Evolutionary conservation across 2,113 vertebrate genomes (phyloP).

Genomic region (Azemiops feae): DNA sequence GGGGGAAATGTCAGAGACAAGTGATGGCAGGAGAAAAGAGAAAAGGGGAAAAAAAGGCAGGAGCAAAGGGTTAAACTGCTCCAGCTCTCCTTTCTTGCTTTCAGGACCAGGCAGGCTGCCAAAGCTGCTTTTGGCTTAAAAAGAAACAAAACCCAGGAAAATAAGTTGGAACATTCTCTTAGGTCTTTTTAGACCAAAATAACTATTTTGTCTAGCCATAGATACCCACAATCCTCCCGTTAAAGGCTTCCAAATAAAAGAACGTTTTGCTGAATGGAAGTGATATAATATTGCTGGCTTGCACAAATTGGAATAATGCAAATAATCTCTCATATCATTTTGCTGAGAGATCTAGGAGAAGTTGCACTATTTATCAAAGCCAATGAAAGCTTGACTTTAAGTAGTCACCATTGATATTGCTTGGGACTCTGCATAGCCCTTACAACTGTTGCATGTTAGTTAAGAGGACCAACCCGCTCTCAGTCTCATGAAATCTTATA

Average conservation of each 20-base stretch:
- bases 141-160: background rate
- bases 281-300: background rate
- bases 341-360: background rate
- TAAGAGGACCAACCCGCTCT: background rate
- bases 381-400: background rate
- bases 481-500: background rate
- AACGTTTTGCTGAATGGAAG: background rate
- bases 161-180: background rate
- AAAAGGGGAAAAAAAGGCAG: background rate
- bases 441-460: background rate
- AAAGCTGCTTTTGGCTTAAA: background rate
- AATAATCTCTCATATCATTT: background rate
- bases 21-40: background rate
- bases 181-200: background rate
- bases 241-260: background rate
- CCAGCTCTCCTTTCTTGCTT: background rate
- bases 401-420: background rate
- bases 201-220: background rate
- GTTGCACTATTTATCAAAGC: background rate
- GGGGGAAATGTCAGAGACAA: background rate
- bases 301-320: background rate
- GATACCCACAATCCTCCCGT: background rate
- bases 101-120: background rate
- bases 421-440: background rate
- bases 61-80: background rate